Base-by-base conservation (phyloP, 2,113 vertebrate genomes). In the Planiliza haematocheilus region DNA sequence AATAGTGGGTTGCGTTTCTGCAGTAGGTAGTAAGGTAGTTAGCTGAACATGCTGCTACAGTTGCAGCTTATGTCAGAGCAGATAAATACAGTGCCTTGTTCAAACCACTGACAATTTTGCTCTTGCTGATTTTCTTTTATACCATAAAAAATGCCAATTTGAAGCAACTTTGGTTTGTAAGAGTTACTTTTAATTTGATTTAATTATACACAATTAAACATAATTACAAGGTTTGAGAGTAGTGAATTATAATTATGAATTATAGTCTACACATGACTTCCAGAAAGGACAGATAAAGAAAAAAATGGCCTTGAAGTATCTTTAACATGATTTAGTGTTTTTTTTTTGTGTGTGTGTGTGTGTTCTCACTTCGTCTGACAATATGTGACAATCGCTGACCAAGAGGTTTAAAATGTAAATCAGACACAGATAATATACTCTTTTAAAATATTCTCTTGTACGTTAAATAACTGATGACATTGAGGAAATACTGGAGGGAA, bases 401-500 rank as follows among this genome's bases (percentile, higher is more conserved):
- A 34, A 7, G 41, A 34, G 34, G 69, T 45, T 67, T 74, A 24
- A 64, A 49, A 79, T 38, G 46, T 16, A 64, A 83, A 75, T 74
- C 49, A 80, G 65, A 68, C 66, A 59, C 16, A 72, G 67, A 81
- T 63, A 39, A 67, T 30, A 58, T 45, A 58, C 49, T 66, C 11
- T 41, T 69, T 65, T 53, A 62, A 74, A 74, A 85, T 78, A 85
- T 81, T 66, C 43, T 59, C 67, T 39, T n/a, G 1, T 77, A 30
- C 70, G 61, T 72, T 83, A 55, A 64, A 88, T 84, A 77, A 86
- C 75, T 85, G 57, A 91, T 89, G 74, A 82, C 50, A 68, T 13
- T 39, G 45, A 34, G 51, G 61, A 81, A 85, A 80, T 63, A 70
- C 13, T 78, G 59, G 78, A 67, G 48, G 61, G 64, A 83, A 88